Evolutionary conservation across 2,888 invertebrate species (phyloP).

Genomic region (Timema podura): DNA sequence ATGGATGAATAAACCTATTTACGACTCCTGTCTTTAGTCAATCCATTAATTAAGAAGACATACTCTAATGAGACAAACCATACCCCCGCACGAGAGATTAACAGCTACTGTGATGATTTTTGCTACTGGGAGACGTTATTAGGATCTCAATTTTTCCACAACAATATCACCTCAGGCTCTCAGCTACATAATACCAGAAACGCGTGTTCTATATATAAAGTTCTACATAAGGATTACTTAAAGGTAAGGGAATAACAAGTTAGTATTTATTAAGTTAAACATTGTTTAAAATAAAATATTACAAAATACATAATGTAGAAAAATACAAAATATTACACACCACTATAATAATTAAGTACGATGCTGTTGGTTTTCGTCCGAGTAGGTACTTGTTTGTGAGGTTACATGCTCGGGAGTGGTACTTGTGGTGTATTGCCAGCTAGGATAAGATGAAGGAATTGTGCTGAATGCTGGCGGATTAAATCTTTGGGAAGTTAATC

Average conservation of each 20-base stretch:
- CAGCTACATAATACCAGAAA: not conserved
- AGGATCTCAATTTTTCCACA: not conserved
- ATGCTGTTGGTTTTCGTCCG: too few relatives aligned
- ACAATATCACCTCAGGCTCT: not conserved
- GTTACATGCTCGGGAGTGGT: too few relatives aligned
- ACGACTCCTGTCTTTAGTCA: not conserved
- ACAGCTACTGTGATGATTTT: not conserved
- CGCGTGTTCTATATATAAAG: not conserved
- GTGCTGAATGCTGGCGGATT: too few relatives aligned
- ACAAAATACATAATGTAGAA: too few relatives aligned
- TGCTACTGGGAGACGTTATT: not conserved
- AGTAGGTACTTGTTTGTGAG: too few relatives aligned
- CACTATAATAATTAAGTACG: too few relatives aligned
- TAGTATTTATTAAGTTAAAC: too few relatives aligned
- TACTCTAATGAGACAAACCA: not conserved
- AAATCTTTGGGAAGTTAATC: too few relatives aligned
- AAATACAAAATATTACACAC: too few relatives aligned
- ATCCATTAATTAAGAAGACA: not conserved
- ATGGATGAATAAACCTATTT: not conserved
- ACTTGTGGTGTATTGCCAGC: too few relatives aligned
- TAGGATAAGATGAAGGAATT: too few relatives aligned
- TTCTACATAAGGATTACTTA: not conserved
- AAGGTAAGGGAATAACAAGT: not conserved
- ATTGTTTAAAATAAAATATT: too few relatives aligned
- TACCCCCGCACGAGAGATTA: not conserved